Evolutionary conservation across 2,797 vertebrate genomes (phyloP), one percentile per base, ranked within the genome.

Genomic region (Neosilurus mollespiculum): DNA sequence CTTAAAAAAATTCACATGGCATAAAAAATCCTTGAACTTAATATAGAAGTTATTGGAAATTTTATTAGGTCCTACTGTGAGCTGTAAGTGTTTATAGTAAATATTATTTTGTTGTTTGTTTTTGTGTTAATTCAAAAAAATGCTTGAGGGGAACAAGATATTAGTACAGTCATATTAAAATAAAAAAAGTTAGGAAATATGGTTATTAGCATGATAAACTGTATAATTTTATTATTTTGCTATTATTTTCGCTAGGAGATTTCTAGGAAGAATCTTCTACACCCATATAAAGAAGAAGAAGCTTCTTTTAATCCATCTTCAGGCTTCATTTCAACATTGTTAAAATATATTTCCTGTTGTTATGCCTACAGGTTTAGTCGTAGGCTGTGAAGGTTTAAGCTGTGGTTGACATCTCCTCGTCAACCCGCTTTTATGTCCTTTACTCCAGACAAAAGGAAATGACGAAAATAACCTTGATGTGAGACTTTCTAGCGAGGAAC

Each of bases 391-490:
- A 54, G 78, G 54, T 34, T 20, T 8, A 11, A 15, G 49, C 78
- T 22, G 24, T 10, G 16, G 14, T 80, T 66, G 24, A 18, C 12
- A 53, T 22, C 78, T 66, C 61, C 26, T 22, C 1, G 11, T 77
- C 56, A 43, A n/a, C 75, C n/a, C 24, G 0, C 10, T n/a, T 51
- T 12, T 26, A 30, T 30, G 30, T 30, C 34, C 15, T n/a, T 30
- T 30, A 64, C 16, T 30, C 30, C 65, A 37, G 26, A 66, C 49
- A 80, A 66, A 80, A 22, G 20, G 11, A 67, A 24, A 67, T 22
- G 62, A 80, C 16, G 10, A 67, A 80, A 80, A 14, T 20, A 16
- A 67, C 51, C 37, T 66, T 67, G 24, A 18, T 80, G 54, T 30
- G 18, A 67, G 78, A 66, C 54, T 54, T 53, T 67, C 78, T 20